These are phyloP conservation scores for Scleropages formosus DNA, from an alignment of 2,797 vertebrate genomes.

Conservation along the genomic window DNA sequence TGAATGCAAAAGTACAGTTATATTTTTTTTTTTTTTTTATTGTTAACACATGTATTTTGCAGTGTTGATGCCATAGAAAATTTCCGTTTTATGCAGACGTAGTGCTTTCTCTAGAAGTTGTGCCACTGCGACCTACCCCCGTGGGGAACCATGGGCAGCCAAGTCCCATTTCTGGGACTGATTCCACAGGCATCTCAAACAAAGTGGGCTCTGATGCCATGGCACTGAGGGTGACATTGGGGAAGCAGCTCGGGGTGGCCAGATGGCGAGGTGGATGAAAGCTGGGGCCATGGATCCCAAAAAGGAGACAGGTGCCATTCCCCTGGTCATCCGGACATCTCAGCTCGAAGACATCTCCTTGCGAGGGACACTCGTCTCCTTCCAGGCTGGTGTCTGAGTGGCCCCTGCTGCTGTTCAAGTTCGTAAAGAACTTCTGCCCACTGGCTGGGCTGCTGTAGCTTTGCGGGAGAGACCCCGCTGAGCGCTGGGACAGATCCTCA, in stretches of 20 bases:
- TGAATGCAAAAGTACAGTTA: no score
- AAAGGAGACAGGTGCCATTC: constrained; percentile 33
- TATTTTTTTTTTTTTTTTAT: no score
- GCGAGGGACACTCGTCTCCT: not conserved
- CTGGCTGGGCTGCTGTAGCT: constrained; percentile 22
- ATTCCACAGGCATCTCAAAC: constrained; percentile 39
- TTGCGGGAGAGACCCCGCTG: not conserved
- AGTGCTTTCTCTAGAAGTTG: constrained; percentile 51
- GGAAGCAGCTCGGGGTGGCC: constrained; percentile 29
- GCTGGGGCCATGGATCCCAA: not conserved
- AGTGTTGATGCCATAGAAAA: no score
- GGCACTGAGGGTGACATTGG: constrained; percentile 36
- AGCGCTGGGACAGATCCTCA: not conserved
- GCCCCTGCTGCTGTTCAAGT: not conserved
- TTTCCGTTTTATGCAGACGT: not conserved
- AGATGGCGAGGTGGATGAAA: constrained; percentile 32
- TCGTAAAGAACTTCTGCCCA: constrained; percentile 11
- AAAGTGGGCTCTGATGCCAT: constrained; percentile 36
- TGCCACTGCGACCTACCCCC: constrained; percentile 41
- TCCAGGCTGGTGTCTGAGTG: constrained; percentile 23
- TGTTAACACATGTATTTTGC: no score
- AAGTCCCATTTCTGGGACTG: constrained; percentile 25
- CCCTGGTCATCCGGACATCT: constrained; percentile 22
- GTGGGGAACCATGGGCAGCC: constrained; percentile 42
- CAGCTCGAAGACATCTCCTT: constrained; percentile 24